Evolutionary conservation across 2,797 vertebrate species (phyloP).

Genomic region (Uromys caudimaculatus): DNA sequence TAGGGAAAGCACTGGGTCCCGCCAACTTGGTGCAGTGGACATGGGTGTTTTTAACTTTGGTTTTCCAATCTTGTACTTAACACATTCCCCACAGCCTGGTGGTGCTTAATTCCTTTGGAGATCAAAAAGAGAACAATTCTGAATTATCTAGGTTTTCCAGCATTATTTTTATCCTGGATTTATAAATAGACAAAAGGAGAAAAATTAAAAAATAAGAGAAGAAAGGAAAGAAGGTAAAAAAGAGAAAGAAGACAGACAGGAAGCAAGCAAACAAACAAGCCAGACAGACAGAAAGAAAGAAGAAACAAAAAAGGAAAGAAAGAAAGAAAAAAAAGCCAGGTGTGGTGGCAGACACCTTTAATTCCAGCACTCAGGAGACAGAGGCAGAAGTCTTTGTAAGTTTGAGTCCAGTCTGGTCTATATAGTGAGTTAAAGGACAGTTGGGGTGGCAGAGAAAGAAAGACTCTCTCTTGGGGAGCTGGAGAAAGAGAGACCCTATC

Average conservation of each 20-base stretch:
- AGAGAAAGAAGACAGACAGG: background rate
- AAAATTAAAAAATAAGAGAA: background rate
- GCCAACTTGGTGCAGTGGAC: background rate
- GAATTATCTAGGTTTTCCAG: background rate
- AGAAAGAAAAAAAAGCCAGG: background rate
- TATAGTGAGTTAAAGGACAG: background rate
- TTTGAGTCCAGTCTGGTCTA: background rate
- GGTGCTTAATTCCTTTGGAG: background rate
- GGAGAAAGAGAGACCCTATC: background rate
- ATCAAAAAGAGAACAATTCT: background rate
- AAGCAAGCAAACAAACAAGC: background rate
- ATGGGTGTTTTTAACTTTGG: background rate
- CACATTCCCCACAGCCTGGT: background rate
- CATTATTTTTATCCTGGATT: background rate
- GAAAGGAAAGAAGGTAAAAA: fast-evolving
- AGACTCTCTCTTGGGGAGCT: background rate
- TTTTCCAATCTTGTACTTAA: fast-evolving
- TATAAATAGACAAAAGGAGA: constrained; percentile 7
- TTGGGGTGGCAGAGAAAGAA: background rate
- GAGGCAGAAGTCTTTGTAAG: background rate
- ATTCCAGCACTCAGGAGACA: background rate
- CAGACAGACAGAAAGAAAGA: background rate
- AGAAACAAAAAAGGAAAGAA: background rate
- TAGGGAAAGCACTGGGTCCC: background rate
- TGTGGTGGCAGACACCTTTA: background rate